Evolutionary conservation across 2,888 invertebrate genomes (phyloP), one percentile per base, ranked within the genome.

Genomic region (Suillia variegata): DNA sequence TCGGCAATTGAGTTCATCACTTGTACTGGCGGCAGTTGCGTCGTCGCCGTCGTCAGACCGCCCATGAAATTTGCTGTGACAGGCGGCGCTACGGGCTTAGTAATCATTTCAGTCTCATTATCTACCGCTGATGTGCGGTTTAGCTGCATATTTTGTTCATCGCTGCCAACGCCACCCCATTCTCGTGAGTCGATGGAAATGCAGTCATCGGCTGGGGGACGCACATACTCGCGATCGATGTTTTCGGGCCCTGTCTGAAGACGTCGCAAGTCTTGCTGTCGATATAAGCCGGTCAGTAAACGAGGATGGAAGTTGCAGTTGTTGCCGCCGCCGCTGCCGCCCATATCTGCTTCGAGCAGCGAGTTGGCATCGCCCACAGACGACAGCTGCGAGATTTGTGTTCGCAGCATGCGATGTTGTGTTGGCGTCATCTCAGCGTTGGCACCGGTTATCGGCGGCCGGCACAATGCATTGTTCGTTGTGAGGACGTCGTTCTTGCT

Each of bases 291-390:
- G 4, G 10, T 10, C 3, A 4, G 6, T 38, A n/a, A n/a, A 38
- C n/a, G 38, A 8, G 38, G 38, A 38, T 38, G 38, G 4, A 4
- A n/a, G 3, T 38, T 26, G 26, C 10, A 26, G 10, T 10, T 26
- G 10, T 10, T n/a, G 38, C 38, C 18, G 58, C 47, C 5, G 38
- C 38, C 18, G 58, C 47, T 4, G 61, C 60, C 58, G 17, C 38
- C 61, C 52, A 71, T 63, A 13, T 79, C 77, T 31, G 71, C 59
- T 33, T 80, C 80, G 34, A 77, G 67, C 49, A 78, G 56, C 0
- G 77, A 70, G 54, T 74, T 77, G 56, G 79, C 80, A 67, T 80
- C 80, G 12, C 78, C 78, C 59, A 79, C 71, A 2, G 78, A 80
- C 1, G 79, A 76, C 2, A 76, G 56, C 34, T 77, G 79, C 8